Evolutionary conservation across 64 coral and sea anemone species (phyloP), one percentile per base, ranked within the genome.

Genomic region (Montipora foliosa): DNA sequence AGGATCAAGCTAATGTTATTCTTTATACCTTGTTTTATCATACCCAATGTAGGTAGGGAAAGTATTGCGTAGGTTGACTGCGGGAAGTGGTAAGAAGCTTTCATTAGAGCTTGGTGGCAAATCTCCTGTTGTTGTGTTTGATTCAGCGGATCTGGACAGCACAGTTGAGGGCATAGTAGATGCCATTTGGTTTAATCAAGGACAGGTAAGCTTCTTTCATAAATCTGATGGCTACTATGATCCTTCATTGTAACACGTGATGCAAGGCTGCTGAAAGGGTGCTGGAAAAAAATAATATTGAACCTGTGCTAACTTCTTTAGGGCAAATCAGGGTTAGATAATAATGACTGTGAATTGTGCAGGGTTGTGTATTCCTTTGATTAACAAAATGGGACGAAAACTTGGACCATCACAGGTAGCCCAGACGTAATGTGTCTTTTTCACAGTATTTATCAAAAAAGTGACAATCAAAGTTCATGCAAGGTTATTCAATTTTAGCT

Each of bases 41-140:
- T 14, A 64, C 15, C 14, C 3, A 12, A 16, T 64, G 14, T 73
- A 99, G 97, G 95, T 99, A 94, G 97, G 97, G 1, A 96, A 99
- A 89, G 71, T 94, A 17, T 75, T 99, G 4, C 92, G 97, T 20
- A 77, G 78, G 12, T 88, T 99, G 22, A 99, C 98, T 77, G 98
- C 98, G 53, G 98, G 98, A 13, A 90, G 92, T 44, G 98, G 98
- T 0, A 99, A 99, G 93, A 96, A 95, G 66, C 66, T 99, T 1
- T 99, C 98, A n/a, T 93, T 99, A 13, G 98, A 99, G 58, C 89
- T 99, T 80, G 98, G 98, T 20, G 98, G 98, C 8, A 99, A 99
- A 67, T 99, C 98, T 6, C 98, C 98, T 51, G 93, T 99, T 57
- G 86, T 99, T n/a, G 98, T 99, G 15, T 99, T 99, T 93, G 98